Evolutionary conservation across 1,140 invertebrate genomes (phyloP), one percentile per base, ranked within the genome.

Genomic region (Drosophila virilis): DNA sequence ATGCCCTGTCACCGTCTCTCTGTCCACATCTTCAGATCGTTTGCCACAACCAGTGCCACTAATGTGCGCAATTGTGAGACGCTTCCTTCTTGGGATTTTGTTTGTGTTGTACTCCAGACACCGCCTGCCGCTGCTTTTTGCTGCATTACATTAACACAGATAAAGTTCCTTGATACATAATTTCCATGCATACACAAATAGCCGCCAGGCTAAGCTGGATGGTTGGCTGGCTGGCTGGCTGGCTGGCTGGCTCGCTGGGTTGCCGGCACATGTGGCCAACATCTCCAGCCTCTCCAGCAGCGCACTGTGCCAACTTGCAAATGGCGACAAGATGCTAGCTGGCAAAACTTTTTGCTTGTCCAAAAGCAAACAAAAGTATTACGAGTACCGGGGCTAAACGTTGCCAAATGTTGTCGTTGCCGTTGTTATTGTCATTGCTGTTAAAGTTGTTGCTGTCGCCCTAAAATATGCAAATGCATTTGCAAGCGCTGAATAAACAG

Each of bases 91-190:
- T 64, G n/a, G 33, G 5, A 76, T 51, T 66, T 60, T 72, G 40
- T 72, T 75, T 70, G 67, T 65, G 35, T 45, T 64, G 33, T 64
- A 50, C 54, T 50, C 32, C 43, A 67, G 51, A 50, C 45, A 28
- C 51, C 13, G 50, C 12, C 13, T 71, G 48, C 46, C 57, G 64
- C 62, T 70, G 76, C 69, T 75, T 83, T 88, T 84, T 88, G 84
- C 80, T 88, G 84, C 84, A 88, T 88, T 88, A 82, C 84, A 88
- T 88, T 88, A 88, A 89, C 84, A 88, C 84, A 88, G 84, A 88
- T 88, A 89, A 88, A 88, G 84, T 89, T 88, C 85, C 84, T 89
- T 89, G 84, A 89, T 89, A 89, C 84, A 89, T 89, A 84, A 89
- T 89, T 89, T 89, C 67, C 77, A 80, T 89, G 74, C 84, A 89